Evolutionary conservation across 2,797 vertebrate species (phyloP), one percentile per base, ranked within the genome.

Genomic region (Pipistrellus kuhlii): DNA sequence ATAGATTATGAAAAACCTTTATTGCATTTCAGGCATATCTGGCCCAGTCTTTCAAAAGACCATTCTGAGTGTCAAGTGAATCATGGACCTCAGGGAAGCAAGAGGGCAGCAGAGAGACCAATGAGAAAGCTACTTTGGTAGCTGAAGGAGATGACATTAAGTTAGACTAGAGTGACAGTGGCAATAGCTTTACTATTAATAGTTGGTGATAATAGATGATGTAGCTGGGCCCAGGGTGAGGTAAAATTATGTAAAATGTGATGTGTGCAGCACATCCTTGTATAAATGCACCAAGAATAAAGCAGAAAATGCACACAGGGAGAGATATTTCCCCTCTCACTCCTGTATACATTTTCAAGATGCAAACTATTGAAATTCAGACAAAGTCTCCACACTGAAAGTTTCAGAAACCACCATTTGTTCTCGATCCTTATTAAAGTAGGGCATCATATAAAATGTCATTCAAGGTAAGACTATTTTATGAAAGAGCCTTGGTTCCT

Each of bases 191-290:
- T 55, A 89, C 94, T 48, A 81, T 92, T 55, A 89, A 93, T 48
- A 81, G 23, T 44, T 76, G 59, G 12, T 73, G 76, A 75, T 75
- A 77, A 86, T n/a, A 30, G 35, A 85, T 90, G 71, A 44, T 41
- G 27, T 12, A 75, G 72, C 62, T 73, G 71, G 44, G 46, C 69
- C 13, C 15, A 59, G 9, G 85, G 27, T 68, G 48, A 92, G 46
- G 83, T 44, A 95, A 94, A 91, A 88, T 57, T 48, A 64, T 41
- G 55, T 80, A 76, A 95, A 96, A 91, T 93, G 73, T 41, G 23
- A 94, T 46, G 12, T 41, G 27, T 38, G 15, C 21, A 73, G 6
- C 53, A 57, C 27, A 25, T 64, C 85, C 41, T 75, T 77, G 68
- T 77, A 68, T 11, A 80, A 86, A 89, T 69, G n/a, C 71, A 80